Base-by-base conservation (phyloP, 1,140 invertebrate species). In the Lordiphosa mommai region DNA sequence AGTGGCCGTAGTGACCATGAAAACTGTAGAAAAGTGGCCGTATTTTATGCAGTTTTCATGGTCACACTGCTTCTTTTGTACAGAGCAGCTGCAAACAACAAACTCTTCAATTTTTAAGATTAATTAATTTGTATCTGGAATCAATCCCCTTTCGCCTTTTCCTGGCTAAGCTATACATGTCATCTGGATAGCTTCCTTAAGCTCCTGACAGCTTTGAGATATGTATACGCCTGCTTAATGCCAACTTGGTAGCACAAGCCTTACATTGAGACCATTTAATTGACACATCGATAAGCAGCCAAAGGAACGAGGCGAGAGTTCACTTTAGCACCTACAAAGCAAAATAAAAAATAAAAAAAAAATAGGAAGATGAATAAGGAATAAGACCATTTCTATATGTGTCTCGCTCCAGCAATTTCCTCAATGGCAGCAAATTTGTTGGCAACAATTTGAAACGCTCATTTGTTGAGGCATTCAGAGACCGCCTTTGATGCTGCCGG, bases 361-460 rank as follows among this genome's bases (percentile, higher is more conserved):
- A 10, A 1, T 4, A 12, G 10, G 6, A 9, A 17, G n/a, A 4
- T 8, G 2, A 17, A 47, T 16, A 20, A 12, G 8, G 7, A 20
- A 12, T 12, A 20, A 13, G n/a, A 32, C 20, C 53, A 43, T 66
- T 57, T 52, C 57, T 66, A 50, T 13, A 44, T 27, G 17, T 33
- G 41, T 60, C 73, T 47, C 36, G 38, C 47, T 38, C 53, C 13
- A 60, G 73, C 57, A 67, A 79, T 80, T 80, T 63, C 59, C 52
- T 82, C 71, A 76, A 80, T 80, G 76, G 71, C 76, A 63, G 71
- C 71, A 74, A 80, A 80, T 80, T 80, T 82, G 77, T 84, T 82
- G 72, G 61, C 77, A 82, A 82, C 76, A 84, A 84, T 72, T 82
- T 76, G 57, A 80, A 80, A 69, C 60, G 70, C 66, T 80, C 74